phyloP scores from a whole-genome alignment of 2,888 invertebrate species.

The Hypselothyrea guttata region DNA sequence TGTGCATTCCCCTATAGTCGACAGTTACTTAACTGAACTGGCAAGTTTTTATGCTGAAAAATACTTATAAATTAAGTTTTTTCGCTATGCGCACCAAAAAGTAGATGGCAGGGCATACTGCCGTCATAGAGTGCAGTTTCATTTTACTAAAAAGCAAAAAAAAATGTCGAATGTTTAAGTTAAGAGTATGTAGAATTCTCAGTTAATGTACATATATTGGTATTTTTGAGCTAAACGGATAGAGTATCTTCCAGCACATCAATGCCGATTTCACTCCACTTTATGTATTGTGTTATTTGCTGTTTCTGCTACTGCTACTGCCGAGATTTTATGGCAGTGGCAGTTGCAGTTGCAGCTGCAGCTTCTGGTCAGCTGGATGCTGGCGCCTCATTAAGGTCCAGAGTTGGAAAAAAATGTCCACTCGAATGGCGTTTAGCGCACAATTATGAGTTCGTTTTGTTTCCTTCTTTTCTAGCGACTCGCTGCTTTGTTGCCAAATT shows the following conservation, averaged over 20 bases:
- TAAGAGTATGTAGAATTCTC: too few relatives aligned
- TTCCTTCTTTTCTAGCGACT: constrained; percentile 25
- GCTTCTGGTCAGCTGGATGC: constrained; percentile 36
- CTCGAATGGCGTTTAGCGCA: constrained; percentile 69
- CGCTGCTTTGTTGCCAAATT: constrained; percentile 37
- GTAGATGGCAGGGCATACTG: too few relatives aligned
- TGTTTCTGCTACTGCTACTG: not conserved
- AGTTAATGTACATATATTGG: too few relatives aligned
- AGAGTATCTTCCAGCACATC: not conserved
- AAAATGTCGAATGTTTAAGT: too few relatives aligned
- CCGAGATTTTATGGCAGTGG: constrained; percentile 5
- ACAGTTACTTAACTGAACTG: constrained; percentile 33
- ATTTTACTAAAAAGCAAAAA: too few relatives aligned
- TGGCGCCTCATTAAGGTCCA: constrained; percentile 44
- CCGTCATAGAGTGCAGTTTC: too few relatives aligned
- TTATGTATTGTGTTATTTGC: constrained; percentile 14
- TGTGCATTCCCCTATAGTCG: constrained; percentile 10
- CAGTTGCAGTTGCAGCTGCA: constrained; percentile 6
- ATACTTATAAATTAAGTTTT: constrained; percentile 51
- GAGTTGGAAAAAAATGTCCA: constrained; percentile 61
- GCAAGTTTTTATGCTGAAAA: constrained; percentile 17
- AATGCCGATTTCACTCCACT: not conserved
- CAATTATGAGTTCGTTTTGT: constrained; percentile 65
- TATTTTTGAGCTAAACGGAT: too few relatives aligned
- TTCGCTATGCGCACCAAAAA: too few relatives aligned